Evolutionary conservation across 2,797 vertebrate genomes (phyloP).

Genomic region (Lutjanus campechanus): DNA sequence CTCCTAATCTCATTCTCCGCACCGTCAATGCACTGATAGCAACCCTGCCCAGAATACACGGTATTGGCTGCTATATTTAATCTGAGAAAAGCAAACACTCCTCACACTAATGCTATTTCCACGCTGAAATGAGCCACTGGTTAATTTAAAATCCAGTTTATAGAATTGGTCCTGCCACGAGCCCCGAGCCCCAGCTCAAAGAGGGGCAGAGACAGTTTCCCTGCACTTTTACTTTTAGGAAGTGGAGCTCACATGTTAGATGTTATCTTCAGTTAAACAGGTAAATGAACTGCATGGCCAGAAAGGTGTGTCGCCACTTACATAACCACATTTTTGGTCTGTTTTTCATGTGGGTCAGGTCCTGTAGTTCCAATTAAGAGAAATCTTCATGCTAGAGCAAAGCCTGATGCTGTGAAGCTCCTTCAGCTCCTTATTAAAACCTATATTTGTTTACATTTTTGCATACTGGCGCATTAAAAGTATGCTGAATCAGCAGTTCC

Average conservation of each 20-base stretch:
- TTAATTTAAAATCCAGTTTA: conserved; percentile 43
- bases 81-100: conserved; percentile 55
- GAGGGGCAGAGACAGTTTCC: conserved; percentile 30
- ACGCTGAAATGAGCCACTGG: conserved; percentile 51
- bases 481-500: neutral
- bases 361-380: neutral
- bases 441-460: neutral
- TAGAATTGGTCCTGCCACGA: conserved; percentile 25
- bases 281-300: neutral
- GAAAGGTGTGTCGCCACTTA: neutral
- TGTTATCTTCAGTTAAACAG: neutral
- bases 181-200: conserved; percentile 26
- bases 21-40: conserved; percentile 47
- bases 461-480: neutral
- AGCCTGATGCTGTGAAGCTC: neutral
- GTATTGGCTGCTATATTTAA: conserved; percentile 61
- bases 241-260: conserved; percentile 15
- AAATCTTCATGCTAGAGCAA: neutral
- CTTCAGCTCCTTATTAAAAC: neutral
- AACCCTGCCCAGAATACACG: conserved; percentile 31
- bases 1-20: conserved; percentile 76
- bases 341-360: neutral
- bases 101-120: conserved; percentile 54
- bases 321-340: neutral
- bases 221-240: neutral